Evolutionary conservation across 2,797 vertebrate species (phyloP).

Genomic region (Cynodonichthys magdalenae): DNA sequence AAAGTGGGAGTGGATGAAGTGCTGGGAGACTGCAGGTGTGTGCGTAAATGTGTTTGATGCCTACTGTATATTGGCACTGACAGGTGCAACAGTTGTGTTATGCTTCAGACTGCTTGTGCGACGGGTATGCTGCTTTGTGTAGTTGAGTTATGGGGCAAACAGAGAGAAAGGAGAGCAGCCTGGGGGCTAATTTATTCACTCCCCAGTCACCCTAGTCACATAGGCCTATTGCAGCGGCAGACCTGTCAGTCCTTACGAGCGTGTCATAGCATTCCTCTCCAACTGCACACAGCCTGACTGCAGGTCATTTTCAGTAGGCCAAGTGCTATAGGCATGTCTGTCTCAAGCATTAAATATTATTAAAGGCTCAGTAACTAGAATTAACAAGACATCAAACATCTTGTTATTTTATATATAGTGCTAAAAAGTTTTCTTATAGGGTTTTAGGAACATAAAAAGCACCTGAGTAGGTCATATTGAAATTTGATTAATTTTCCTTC

Average conservation of each 20-base stretch:
- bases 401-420: too few species aligned
- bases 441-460: too few species aligned
- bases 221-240: conserved; percentile 69
- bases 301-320: conserved; percentile 45
- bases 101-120: conserved; percentile 77
- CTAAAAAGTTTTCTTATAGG: too few species aligned
- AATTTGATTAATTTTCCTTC: too few species aligned
- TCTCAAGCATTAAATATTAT: conserved; percentile 63
- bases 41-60: conserved; percentile 62
- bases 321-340: conserved; percentile 49
- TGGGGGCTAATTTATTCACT: conserved; percentile 82
- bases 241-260: conserved; percentile 74
- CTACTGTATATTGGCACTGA: conserved; percentile 68
- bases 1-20: conserved; percentile 30
- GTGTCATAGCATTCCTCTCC: conserved; percentile 51
- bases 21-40: conserved; percentile 25
- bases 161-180: conserved; percentile 75
- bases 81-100: conserved; percentile 81
- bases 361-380: conserved; percentile 58
- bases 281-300: conserved; percentile 33
- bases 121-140: conserved; percentile 71
- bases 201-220: conserved; percentile 72
- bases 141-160: conserved; percentile 80
- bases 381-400: conserved; percentile 20
- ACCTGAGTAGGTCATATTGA: too few species aligned